Evolutionary conservation across 2,113 vertebrate species (phyloP), one percentile per base, ranked within the genome.

Genomic region (Cyanistes caeruleus): DNA sequence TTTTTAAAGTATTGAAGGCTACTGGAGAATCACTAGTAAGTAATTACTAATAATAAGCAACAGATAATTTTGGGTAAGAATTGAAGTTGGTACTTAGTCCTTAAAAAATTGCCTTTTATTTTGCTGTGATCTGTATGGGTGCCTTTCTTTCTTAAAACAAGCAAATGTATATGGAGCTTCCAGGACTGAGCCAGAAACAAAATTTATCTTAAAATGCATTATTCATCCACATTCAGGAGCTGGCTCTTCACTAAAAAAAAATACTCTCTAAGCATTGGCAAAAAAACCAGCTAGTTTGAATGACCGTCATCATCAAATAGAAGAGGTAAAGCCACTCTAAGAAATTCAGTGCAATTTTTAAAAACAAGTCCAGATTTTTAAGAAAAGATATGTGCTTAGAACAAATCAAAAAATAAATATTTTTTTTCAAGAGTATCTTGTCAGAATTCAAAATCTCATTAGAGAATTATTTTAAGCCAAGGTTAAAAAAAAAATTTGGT

Each of bases 401-500:
- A 73, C 28, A 75, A 72, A 31, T 0, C 8, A 39, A 10, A 3
- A 55, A 56, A n/a, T n/a, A 37, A 33, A 9, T 33, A 7, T 23
- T 24, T 80, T 33, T 17, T 3, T 3, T 5, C 8, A 25, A 43
- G 44, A 65, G 70, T 64, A 56, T 46, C 22, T 84, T 31, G 31
- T 85, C 3, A 13, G 70, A 87, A 91, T 78, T 89, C 37, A 64
- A 24, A 21, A 33, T 64, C 30, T 41, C 19, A 15, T 84, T 78
- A 68, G 48, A 58, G 8, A 78, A 74, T 55, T 74, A 46, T 39
- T 25, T n/a, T 21, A 59, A 91, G 75, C 43, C 79, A 16, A 68
- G 75, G 33, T 90, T 91, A 90, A 96, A 98, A 93, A 97, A 39
- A 91, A 97, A 98, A 92, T 97, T 89, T 98, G 96, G 97, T 97